A percentile compares a stretch with the other conserved stretches of the same genome.
phyloP scores from a whole-genome alignment of 2,797 vertebrate genomes.

The Sarcophilus harrisii region DNA sequence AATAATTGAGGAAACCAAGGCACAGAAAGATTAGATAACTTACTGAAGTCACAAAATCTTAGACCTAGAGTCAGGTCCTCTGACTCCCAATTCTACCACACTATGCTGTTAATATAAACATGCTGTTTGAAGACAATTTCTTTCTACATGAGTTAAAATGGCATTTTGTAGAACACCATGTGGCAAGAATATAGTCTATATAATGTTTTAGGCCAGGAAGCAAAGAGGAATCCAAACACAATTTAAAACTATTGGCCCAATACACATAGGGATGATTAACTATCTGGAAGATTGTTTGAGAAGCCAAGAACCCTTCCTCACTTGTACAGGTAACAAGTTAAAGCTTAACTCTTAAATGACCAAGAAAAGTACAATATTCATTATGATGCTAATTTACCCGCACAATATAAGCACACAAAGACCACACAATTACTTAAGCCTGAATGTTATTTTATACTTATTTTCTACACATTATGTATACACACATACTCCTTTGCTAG shows the following conservation, averaged over 20 bases:
- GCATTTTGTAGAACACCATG: constrained; percentile 55
- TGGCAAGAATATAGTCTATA: not conserved
- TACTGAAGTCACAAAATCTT: not conserved
- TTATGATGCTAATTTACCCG: constrained; percentile 47
- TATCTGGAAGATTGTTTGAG: not conserved
- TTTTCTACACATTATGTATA: constrained; percentile 69
- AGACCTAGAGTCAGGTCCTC: not conserved
- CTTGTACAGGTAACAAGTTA: not conserved
- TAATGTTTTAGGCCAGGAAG: constrained; percentile 63
- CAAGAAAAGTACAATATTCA: constrained; percentile 18
- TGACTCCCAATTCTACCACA: not conserved
- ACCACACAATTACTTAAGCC: constrained; percentile 66
- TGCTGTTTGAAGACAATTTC: constrained; percentile 53
- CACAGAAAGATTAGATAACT: not conserved
- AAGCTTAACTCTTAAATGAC: not conserved
- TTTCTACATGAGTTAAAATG: constrained; percentile 61
- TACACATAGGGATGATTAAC: constrained; percentile 37
- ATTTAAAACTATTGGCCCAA: constrained; percentile 54
- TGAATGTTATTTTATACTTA: constrained; percentile 79
- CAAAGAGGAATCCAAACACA: constrained; percentile 44
- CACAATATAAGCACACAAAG: constrained; percentile 40
- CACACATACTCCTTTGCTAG: constrained; percentile 29
- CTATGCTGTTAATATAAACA: not conserved
- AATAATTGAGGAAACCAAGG: not conserved
- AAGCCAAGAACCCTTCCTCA: not conserved